Conservation (phyloP, 1,140 invertebrate genomes). For the Aphis craccivora region DNA sequence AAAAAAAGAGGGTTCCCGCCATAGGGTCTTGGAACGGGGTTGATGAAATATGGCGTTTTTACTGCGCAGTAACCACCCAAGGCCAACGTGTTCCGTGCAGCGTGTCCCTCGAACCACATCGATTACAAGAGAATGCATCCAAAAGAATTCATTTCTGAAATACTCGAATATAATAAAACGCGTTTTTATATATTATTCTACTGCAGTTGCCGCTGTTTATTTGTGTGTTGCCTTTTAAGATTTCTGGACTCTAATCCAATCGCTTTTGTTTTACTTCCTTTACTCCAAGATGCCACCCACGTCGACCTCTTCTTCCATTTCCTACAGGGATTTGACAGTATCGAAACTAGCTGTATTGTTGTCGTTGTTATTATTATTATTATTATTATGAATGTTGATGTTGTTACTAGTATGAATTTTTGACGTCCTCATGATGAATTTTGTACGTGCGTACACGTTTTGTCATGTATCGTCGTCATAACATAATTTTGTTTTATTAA, state of each 20-base stretch:
- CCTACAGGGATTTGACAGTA: background rate
- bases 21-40: background rate
- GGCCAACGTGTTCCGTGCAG: background rate
- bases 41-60: background rate
- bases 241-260: background rate
- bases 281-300: background rate
- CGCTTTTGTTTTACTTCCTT: background rate
- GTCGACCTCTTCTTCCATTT: background rate
- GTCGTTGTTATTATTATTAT: background rate
- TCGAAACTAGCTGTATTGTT: background rate
- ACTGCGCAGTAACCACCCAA: slow-evolving; percentile 15
- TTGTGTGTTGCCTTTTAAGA: background rate
- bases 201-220: background rate
- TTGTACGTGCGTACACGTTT: background rate
- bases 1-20: background rate
- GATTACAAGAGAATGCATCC: background rate
- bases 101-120: background rate
- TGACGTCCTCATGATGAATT: background rate
- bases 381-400: background rate
- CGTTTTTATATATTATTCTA: background rate
- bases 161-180: background rate
- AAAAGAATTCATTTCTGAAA: background rate
- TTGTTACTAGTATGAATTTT: background rate
- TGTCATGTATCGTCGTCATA: background rate
- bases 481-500: background rate